Conservation (phyloP, 23 tunicate species). For the Botrylloides violaceus region DNA sequence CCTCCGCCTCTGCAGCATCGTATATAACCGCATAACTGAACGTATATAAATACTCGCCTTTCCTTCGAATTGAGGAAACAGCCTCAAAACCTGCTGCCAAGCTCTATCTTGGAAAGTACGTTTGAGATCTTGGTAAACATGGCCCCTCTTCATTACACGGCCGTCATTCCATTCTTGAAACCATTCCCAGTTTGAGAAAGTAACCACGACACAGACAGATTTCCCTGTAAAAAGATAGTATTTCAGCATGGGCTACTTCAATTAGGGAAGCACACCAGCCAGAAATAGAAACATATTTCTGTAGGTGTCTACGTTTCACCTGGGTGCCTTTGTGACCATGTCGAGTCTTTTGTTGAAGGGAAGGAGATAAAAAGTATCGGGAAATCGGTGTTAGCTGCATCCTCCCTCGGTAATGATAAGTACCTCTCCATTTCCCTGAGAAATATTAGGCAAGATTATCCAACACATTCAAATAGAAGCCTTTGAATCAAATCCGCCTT, state of each 20-base stretch:
- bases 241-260: too few relatives aligned
- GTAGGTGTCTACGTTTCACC: too few relatives aligned
- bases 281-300: too few relatives aligned
- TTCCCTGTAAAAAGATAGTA: slow-evolving; percentile 5
- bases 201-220: slow-evolving; percentile 30
- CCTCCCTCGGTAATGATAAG: slow-evolving; percentile 10
- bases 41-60: slow-evolving; percentile 8
- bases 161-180: slow-evolving; percentile 34
- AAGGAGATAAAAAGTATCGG: slow-evolving; percentile 43
- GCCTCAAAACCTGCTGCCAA: slow-evolving; percentile 23
- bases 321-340: slow-evolving; percentile 65
- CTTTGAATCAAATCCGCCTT: too few relatives aligned
- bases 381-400: slow-evolving; percentile 15
- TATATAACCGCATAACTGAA: too few relatives aligned
- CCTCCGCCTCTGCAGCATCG: too few relatives aligned
- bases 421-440: slow-evolving; percentile 5
- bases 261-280: too few relatives aligned
- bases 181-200: slow-evolving; percentile 31
- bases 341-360: slow-evolving; percentile 86
- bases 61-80: slow-evolving; percentile 25
- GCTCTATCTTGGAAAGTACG: slow-evolving; percentile 13
- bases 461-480: too few relatives aligned
- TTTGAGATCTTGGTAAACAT: slow-evolving; percentile 26
- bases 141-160: slow-evolving; percentile 27
- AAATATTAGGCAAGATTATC: too few relatives aligned